phyloP scores from a whole-genome alignment of 2,113 vertebrate species.

The Rhinolophus ferrumequinum region DNA sequence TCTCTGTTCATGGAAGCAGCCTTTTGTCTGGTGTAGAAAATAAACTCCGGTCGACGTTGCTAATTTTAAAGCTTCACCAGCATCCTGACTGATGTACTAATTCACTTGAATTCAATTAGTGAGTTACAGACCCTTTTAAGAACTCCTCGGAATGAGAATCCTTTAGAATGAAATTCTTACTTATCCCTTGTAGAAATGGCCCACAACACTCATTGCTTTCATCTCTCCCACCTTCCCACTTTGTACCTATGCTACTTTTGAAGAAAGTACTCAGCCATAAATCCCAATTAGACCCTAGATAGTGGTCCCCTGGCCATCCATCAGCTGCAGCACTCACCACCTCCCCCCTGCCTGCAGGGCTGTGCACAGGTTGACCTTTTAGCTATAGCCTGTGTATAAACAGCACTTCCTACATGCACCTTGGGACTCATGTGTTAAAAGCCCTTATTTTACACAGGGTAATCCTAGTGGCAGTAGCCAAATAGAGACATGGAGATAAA shows the following conservation, averaged over 20 bases:
- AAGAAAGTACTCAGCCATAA: slow-evolving; percentile 57
- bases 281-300: slow-evolving; percentile 53
- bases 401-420: slow-evolving; percentile 70
- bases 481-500: slow-evolving; percentile 74
- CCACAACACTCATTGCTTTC: slow-evolving; percentile 27
- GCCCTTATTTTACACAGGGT: slow-evolving; percentile 60
- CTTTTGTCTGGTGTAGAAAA: background rate
- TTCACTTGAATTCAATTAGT: slow-evolving; percentile 21
- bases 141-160: background rate
- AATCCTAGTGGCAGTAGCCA: slow-evolving; percentile 69
- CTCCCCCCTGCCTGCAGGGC: slow-evolving; percentile 8
- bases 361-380: slow-evolving; percentile 52
- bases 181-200: background rate
- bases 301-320: slow-evolving; percentile 39
- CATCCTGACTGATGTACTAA: background rate
- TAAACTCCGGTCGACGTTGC: background rate
- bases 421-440: slow-evolving; percentile 74
- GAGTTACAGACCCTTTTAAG: background rate
- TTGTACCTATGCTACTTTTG: slow-evolving; percentile 32
- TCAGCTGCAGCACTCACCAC: slow-evolving; percentile 56
- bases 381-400: slow-evolving; percentile 56
- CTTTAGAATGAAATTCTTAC: slow-evolving; percentile 25
- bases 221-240: background rate
- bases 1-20: background rate
- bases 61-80: background rate